A percentile compares a stretch with the other conserved stretches of the same genome.
Evolutionary conservation across 2,888 invertebrate species (phyloP).

Genomic region (Athalia cordata): DNA sequence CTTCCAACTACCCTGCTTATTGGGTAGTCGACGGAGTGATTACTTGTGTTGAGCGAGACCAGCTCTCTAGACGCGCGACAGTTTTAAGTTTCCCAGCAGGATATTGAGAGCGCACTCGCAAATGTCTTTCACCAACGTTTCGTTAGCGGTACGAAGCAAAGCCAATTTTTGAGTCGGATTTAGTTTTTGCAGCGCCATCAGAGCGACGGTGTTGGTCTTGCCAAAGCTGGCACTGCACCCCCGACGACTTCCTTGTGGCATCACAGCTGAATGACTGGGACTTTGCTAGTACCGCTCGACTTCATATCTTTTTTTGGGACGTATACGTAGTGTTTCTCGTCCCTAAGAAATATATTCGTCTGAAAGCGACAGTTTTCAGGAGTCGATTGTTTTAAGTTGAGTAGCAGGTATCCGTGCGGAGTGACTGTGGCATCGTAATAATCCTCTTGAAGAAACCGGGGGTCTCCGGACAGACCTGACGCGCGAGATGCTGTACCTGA

Average conservation of each 20-base stretch:
- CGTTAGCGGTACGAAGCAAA: slow-evolving; percentile 22
- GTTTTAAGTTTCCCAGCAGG: slow-evolving; percentile 29
- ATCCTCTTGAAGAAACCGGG: slow-evolving; percentile 10
- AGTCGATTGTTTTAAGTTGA: slow-evolving; percentile 21
- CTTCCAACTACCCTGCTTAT: not conserved
- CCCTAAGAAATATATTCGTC: not conserved
- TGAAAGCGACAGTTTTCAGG: slow-evolving; percentile 16
- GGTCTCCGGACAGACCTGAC: slow-evolving; percentile 19
- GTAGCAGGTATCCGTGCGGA: slow-evolving; percentile 12
- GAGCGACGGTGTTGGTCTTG: slow-evolving; percentile 1
- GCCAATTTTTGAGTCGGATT: not conserved
- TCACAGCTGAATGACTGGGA: slow-evolving; percentile 31
- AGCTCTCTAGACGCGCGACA: slow-evolving; percentile 16
- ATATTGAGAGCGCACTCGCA: slow-evolving; percentile 41
- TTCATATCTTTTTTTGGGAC: slow-evolving; percentile 14
- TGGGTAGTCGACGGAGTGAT: not conserved
- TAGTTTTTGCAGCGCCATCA: slow-evolving; percentile 21
- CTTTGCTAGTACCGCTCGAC: not conserved
- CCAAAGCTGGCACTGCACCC: not conserved
- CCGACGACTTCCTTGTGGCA: slow-evolving; percentile 13
- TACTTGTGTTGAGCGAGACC: slow-evolving; percentile 23
- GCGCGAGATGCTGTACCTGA: slow-evolving; percentile 18
- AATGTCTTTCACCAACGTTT: slow-evolving; percentile 7
- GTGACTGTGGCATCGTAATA: not conserved
- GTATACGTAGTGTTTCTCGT: slow-evolving; percentile 3